Conservation (phyloP, 1,140 invertebrate genomes). For the Drosophila ercepeae region DNA sequence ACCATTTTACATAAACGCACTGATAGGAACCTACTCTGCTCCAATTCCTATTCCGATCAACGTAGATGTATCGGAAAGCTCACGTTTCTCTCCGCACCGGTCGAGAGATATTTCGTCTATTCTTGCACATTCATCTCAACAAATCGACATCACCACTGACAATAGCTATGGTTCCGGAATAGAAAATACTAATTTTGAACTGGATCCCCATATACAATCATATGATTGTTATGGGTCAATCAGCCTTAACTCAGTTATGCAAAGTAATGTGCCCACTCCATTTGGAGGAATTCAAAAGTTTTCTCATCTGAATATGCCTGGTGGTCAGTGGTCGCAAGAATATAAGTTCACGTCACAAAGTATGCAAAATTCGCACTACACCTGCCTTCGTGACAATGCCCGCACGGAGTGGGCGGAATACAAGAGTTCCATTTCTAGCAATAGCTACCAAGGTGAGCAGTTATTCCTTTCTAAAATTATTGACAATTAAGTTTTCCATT, state of each 20-base stretch:
- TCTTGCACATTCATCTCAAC: constrained; percentile 78
- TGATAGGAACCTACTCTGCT: constrained; percentile 42
- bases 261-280: constrained; percentile 90
- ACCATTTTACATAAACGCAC: constrained; percentile 35
- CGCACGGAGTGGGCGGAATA: constrained; percentile 69
- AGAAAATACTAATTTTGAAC: constrained; percentile 8
- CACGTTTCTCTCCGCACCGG: constrained; percentile 87
- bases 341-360: constrained; percentile 89
- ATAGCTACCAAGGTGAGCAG: constrained; percentile 44
- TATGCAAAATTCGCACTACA: constrained; percentile 87
- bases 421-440: constrained; percentile 52
- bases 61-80: constrained; percentile 86
- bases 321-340: constrained; percentile 88
- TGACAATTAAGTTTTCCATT: background rate
- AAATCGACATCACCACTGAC: constrained; percentile 66
- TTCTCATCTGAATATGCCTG: constrained; percentile 89
- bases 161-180: constrained; percentile 31
- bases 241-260: constrained; percentile 89
- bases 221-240: constrained; percentile 89
- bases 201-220: constrained; percentile 86
- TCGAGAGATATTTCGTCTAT: constrained; percentile 86
- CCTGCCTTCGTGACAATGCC: constrained; percentile 82
- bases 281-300: constrained; percentile 86
- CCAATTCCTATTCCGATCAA: constrained; percentile 84
- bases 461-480: background rate